These are phyloP conservation scores for Yponomeuta sedellus DNA, from an alignment of 2,888 invertebrate species.

Conservation along the genomic window DNA sequence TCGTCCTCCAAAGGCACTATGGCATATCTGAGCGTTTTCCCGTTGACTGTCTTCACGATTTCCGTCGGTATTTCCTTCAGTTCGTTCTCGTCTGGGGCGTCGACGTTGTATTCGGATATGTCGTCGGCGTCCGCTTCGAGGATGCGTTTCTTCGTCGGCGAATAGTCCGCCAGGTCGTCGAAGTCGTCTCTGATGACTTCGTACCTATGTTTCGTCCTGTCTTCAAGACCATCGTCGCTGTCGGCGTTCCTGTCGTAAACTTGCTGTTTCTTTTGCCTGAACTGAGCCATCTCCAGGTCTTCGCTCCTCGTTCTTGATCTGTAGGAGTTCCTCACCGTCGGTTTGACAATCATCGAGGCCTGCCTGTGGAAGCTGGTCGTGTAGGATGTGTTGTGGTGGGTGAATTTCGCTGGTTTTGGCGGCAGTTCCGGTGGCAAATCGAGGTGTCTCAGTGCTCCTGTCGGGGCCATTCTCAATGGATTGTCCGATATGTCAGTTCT, in stretches of 20 bases:
- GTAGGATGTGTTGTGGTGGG: constrained; percentile 22
- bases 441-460: constrained; percentile 36
- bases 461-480: constrained; percentile 55
- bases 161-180: constrained; percentile 57
- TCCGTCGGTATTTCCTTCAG: constrained; percentile 75
- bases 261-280: constrained; percentile 42
- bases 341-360: constrained; percentile 70
- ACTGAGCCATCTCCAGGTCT: constrained; percentile 68
- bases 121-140: constrained; percentile 62
- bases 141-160: constrained; percentile 69
- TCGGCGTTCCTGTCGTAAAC: constrained; percentile 51
- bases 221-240: constrained; percentile 53
- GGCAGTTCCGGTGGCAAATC: constrained; percentile 65
- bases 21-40: constrained; percentile 75
- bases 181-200: constrained; percentile 74
- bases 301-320: constrained; percentile 58
- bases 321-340: constrained; percentile 49
- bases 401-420: constrained; percentile 61
- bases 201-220: constrained; percentile 64
- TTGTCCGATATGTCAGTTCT: constrained; percentile 70
- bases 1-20: constrained; percentile 77
- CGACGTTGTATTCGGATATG: constrained; percentile 73
- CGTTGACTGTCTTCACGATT: constrained; percentile 80
- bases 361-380: constrained; percentile 55
- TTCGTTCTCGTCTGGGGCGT: constrained; percentile 69